Percentiles rank a stretch among this genome's conserved stretches.
These are phyloP conservation scores for Chrysogorgia sp. DNA, from an alignment of 92 coral and sea anemone species.

Conservation along the genomic window DNA sequence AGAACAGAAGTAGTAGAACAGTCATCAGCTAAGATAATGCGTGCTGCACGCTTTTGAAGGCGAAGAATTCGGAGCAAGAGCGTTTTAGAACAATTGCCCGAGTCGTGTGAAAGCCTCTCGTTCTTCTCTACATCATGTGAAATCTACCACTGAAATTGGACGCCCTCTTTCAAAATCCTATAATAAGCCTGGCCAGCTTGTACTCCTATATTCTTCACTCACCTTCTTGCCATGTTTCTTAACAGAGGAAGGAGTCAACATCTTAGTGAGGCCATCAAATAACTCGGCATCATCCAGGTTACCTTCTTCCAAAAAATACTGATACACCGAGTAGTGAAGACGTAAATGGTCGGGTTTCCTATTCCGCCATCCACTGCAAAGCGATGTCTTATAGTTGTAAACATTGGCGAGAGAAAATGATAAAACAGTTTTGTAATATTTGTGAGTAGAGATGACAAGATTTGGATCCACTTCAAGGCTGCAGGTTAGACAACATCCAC, in stretches of 20 bases:
- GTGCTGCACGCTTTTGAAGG: too few species aligned
- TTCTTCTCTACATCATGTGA: too few species aligned
- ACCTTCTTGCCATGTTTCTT: constrained; percentile 82
- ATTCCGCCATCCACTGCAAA: constrained; percentile 24
- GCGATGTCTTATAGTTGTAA: constrained; percentile 60
- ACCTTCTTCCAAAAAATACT: constrained; percentile 83
- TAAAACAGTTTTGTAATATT: constrained; percentile 51
- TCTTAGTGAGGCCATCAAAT: constrained; percentile 73
- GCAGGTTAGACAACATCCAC: constrained; percentile 95
- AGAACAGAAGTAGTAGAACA: too few species aligned
- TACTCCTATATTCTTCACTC: too few species aligned
- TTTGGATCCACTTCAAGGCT: constrained; percentile 86
- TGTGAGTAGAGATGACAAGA: constrained; percentile 46
- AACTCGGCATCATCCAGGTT: constrained; percentile 67
- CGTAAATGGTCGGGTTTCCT: constrained; percentile 75
- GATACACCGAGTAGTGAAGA: constrained; percentile 75
- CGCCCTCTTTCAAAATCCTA: too few species aligned
- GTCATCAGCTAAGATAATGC: too few species aligned
- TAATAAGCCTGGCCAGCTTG: too few species aligned
- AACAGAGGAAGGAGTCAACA: constrained; percentile 83
- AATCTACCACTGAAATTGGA: too few species aligned
- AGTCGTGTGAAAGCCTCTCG: too few species aligned
- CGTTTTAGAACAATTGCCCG: too few species aligned
- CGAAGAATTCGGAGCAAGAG: too few species aligned
- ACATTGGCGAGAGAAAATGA: constrained; percentile 89